Base-by-base conservation (phyloP, 2,113 vertebrate genomes). In the Laticauda laticaudata region DNA sequence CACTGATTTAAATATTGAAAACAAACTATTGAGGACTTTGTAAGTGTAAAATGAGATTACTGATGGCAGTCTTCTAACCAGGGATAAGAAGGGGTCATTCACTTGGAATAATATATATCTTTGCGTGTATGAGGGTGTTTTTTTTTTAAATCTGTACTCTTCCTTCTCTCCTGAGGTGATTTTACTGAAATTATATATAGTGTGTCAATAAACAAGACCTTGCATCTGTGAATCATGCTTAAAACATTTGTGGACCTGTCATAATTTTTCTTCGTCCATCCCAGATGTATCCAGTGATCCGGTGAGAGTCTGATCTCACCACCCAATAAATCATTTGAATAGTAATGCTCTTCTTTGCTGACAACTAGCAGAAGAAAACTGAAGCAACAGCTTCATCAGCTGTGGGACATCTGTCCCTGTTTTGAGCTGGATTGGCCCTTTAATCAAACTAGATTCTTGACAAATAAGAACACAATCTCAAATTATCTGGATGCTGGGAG, bases 141-240 rank as follows among this genome's bases (percentile, higher is more conserved):
- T 81, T 43, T 48, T 90, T 10, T 3, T 7, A 48, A 34, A 2
- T 18, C 26, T 51, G 3, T 48, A 2, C 34, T 43, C 26, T 21
- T 92, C 90, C 21, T 18, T 90, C 93, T 93, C 93, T 92, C 92
- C 24, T 23, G 69, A 93, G 94, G 93, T 89, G 95, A 89, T 95
- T 97, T 96, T 96, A 95, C 95, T 95, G 95, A 93, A 91, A 94
- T 95, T 96, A 97, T 97, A 96, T 96, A 97, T 96, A 96, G 96
- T 91, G 2, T 95, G 96, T 95, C 96, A 95, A 95, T 95, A 96
- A 97, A 97, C 95, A 97, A 95, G 94, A 95, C 93, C 94, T 95
- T 96, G 95, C 94, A 93, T 95, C 91, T 86, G 88, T 96, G 97
- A 96, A 96, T 96, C 97, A 97, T 0, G 93, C 54, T 94, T 94